Evolutionary conservation across 2,888 invertebrate genomes (phyloP).

Genomic region (Dichetophora obliterata): DNA sequence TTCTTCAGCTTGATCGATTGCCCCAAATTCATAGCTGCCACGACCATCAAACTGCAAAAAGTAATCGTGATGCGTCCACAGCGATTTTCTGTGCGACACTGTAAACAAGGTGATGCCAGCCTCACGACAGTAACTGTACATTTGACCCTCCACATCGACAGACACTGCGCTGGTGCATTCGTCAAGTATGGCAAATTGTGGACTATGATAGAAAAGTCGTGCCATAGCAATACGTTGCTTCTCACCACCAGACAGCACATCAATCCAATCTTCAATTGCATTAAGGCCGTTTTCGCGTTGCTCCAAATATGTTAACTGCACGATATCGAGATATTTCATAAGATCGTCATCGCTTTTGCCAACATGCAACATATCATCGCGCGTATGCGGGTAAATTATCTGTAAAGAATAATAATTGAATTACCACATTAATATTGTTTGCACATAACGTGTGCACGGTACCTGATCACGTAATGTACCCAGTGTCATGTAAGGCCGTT

Average conservation of each 20-base stretch:
- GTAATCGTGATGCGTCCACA: constrained; percentile 98
- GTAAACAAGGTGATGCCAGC: constrained; percentile 92
- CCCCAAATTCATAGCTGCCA: constrained; percentile 88
- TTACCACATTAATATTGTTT: not conserved
- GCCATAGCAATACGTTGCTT: constrained; percentile 99
- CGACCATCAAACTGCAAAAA: constrained; percentile 96
- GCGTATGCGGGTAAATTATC: constrained; percentile 94
- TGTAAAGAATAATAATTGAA: constrained; percentile 41
- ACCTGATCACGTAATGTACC: constrained; percentile 94
- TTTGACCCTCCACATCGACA: constrained; percentile 97
- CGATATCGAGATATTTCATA: constrained; percentile 80
- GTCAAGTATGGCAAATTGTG: constrained; percentile 98
- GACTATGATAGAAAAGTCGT: constrained; percentile 94
- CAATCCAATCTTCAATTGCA: constrained; percentile 98
- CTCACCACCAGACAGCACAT: constrained; percentile 97
- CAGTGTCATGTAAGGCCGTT: constrained; percentile 97
- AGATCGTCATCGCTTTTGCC: constrained; percentile 86
- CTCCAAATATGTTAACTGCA: constrained; percentile 87
- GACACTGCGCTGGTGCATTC: constrained; percentile 99
- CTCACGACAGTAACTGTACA: constrained; percentile 95
- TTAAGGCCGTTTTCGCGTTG: constrained; percentile 91
- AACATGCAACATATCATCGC: constrained; percentile 83
- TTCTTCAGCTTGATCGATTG: constrained; percentile 87
- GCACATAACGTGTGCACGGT: constrained; percentile 36
- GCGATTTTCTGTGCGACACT: constrained; percentile 95